Conservation (phyloP, 1,140 invertebrate genomes). For the Chelonus insularis region DNA sequence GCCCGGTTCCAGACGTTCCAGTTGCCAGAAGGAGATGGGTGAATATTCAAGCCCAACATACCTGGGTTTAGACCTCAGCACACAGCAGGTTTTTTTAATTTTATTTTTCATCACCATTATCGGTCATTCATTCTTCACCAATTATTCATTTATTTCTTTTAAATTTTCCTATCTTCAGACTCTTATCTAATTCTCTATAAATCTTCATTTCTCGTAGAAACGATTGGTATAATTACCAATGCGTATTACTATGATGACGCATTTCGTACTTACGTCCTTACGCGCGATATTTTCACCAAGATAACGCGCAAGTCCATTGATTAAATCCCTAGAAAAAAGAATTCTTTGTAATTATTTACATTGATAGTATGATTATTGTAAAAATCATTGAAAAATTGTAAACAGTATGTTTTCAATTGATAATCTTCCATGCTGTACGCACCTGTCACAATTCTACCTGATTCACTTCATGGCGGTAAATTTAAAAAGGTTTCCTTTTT, state of each 20-base stretch:
- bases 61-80: conserved; percentile 79
- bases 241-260: no score
- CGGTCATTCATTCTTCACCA: neutral
- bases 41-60: conserved; percentile 55
- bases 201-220: no score
- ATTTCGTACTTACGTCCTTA: no score
- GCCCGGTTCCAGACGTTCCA: conserved; percentile 28
- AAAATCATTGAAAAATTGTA: neutral
- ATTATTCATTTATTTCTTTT: neutral
- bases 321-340: no score
- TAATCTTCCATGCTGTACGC: neutral
- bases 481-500: conserved; percentile 35
- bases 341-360: no score
- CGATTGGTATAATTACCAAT: no score
- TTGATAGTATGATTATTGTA: no score
- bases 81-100: conserved; percentile 70
- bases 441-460: conserved; percentile 1
- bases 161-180: no score
- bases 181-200: no score
- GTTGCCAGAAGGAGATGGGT: conserved; percentile 35
- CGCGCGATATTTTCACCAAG: no score
- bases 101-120: conserved; percentile 11
- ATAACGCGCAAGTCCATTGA: no score
- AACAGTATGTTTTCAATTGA: neutral
- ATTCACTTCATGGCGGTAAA: conserved; percentile 9